A percentile compares a stretch with the other conserved stretches of the same genome.
Conservation (phyloP, 2,113 vertebrate genomes). For the Colius striatus region DNA sequence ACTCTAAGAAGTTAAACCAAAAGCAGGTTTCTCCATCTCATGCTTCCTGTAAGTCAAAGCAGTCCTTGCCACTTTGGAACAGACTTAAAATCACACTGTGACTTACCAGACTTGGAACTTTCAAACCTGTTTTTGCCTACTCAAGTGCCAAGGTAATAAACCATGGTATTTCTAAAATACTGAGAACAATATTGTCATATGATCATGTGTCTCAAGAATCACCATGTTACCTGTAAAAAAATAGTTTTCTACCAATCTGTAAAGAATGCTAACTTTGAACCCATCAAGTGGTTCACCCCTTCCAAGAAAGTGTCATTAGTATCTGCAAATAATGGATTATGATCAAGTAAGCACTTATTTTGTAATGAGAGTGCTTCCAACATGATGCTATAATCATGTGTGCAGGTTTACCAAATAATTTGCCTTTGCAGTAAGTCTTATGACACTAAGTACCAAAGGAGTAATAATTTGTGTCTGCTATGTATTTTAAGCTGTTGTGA, state of each 20-base stretch:
- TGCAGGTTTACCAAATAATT: slow-evolving; percentile 12
- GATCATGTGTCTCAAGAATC: neutral
- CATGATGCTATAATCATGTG: slow-evolving; percentile 19
- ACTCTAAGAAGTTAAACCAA: neutral
- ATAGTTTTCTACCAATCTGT: neutral
- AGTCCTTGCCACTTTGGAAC: neutral
- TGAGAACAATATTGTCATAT: neutral
- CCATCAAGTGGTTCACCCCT: neutral
- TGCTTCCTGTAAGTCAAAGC: neutral
- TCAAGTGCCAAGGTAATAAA: neutral
- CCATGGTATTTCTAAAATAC: neutral
- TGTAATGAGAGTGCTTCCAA: slow-evolving; percentile 23
- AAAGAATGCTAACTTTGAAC: neutral
- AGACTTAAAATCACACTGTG: neutral
- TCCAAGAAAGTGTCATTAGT: neutral
- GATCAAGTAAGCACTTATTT: neutral
- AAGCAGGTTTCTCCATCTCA: neutral
- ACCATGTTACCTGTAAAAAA: neutral
- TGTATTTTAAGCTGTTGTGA: slow-evolving; percentile 39
- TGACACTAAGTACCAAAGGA: neutral
- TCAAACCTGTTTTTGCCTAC: neutral
- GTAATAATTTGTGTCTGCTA: slow-evolving; percentile 47
- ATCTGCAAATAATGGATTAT: slow-evolving; percentile 14
- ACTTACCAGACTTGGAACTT: neutral
- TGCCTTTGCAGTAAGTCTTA: slow-evolving; percentile 21